A percentile compares a stretch with the other conserved stretches of the same genome.
Conservation (phyloP, 2,888 invertebrate genomes). For the Belgica antarctica region DNA sequence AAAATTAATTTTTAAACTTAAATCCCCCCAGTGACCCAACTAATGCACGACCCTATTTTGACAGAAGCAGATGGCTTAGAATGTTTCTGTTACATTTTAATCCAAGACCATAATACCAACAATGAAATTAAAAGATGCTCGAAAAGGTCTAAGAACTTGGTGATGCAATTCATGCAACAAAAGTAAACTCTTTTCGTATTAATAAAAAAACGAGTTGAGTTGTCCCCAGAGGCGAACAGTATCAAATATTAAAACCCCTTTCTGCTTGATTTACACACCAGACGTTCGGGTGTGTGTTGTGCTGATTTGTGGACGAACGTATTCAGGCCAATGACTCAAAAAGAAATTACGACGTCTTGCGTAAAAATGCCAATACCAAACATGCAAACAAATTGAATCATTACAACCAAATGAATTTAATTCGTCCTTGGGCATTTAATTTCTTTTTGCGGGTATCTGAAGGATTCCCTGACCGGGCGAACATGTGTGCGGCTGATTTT, state of each 20-base stretch:
- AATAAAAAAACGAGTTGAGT: slow-evolving; percentile 19
- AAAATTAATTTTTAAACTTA: too few species aligned
- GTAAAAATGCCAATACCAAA: slow-evolving; percentile 12
- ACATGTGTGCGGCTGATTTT: slow-evolving; percentile 34
- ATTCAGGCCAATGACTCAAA: slow-evolving; percentile 20
- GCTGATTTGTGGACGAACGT: slow-evolving; percentile 42
- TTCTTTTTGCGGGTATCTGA: neutral
- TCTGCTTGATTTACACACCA: slow-evolving; percentile 7
- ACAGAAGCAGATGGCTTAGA: neutral
- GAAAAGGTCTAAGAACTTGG: neutral
- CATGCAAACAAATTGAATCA: slow-evolving; percentile 41
- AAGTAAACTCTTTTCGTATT: neutral
- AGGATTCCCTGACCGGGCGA: neutral
- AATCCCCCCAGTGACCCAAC: too few species aligned
- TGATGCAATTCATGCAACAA: neutral
- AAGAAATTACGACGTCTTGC: neutral
- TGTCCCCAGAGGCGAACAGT: slow-evolving; percentile 27
- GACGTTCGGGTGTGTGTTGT: slow-evolving; percentile 23
- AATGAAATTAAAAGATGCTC: neutral
- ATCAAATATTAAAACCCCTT: slow-evolving; percentile 41
- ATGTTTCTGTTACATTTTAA: neutral
- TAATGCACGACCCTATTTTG: too few species aligned
- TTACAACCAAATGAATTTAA: slow-evolving; percentile 41
- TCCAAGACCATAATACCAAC: neutral
- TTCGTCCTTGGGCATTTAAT: slow-evolving; percentile 31